Conservation (phyloP, 2,888 invertebrate genomes). For the Ophion obscuratus region DNA sequence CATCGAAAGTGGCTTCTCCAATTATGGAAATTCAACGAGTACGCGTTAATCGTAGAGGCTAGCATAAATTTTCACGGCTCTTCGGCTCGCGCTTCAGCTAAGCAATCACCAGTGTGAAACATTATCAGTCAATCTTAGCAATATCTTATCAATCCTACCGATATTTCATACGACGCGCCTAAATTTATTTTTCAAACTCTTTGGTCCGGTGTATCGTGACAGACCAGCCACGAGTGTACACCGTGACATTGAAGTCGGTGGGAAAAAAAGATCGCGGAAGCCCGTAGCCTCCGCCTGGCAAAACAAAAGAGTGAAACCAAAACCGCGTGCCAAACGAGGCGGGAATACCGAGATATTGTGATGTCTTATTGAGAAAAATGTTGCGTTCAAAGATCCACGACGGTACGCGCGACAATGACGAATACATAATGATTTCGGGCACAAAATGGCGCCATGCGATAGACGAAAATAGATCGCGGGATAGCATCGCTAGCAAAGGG, state of each 20-base stretch:
- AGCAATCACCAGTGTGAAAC: background rate
- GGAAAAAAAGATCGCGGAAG: background rate
- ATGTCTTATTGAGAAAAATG: background rate
- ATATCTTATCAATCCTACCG: background rate
- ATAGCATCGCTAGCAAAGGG: background rate
- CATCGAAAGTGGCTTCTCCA: background rate
- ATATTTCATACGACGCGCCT: background rate
- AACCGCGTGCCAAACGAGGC: background rate
- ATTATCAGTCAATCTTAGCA: background rate
- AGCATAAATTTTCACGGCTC: background rate
- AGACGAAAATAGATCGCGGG: slow-evolving; percentile 40
- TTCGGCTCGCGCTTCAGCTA: background rate
- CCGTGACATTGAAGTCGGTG: background rate
- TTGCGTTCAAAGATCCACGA: background rate
- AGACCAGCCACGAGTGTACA: background rate
- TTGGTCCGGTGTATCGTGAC: background rate
- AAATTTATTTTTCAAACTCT: background rate
- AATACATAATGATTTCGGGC: background rate
- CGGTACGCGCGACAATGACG: slow-evolving; percentile 1
- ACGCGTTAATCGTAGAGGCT: background rate
- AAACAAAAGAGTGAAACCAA: background rate
- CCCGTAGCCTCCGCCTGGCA: no score
- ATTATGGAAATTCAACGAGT: background rate
- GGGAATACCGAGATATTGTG: background rate
- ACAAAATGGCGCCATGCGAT: background rate